Base-by-base conservation (phyloP, 2,113 vertebrate species). In the Genyomyrus donnyi region DNA sequence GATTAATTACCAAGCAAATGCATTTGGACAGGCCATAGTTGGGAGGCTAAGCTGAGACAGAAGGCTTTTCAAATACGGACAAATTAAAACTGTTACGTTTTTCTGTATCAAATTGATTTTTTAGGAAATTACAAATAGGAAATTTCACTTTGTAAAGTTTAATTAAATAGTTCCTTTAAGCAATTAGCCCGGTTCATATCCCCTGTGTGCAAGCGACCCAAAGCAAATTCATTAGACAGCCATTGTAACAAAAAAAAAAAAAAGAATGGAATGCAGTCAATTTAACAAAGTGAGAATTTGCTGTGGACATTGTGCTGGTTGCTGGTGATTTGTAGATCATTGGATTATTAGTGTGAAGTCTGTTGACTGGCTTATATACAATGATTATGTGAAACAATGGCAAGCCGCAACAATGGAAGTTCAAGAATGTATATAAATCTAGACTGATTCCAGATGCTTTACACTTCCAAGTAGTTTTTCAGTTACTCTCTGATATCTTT, bases 121-220 rank as follows among this genome's bases (percentile, higher is more conserved):
- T 39, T 90, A 90, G 89, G 86, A 92, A 88, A 90, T 88, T 83
- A 88, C 90, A 93, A 93, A 92, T 92, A 90, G 91, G 93, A 95
- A 94, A 93, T 95, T 94, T 94, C 93, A 94, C 95, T 95, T 95
- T 92, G 94, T 92, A 96, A 96, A 93, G 93, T 95, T 96, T 96
- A 96, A 97, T 96, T 96, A 96, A 93, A 95, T 96, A 96, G 92
- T 95, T 93, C 92, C 93, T 91, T 95, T 95, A 95, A 95, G 95
- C 93, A 95, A 94, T 96, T 96, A 95, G 95, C 96, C 96, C 95
- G 94, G 96, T 96, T 94, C 92, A 95, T 94, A 93, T 93, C 90
- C 94, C 91, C 94, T 77, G 62, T 89, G 88, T 95, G 92, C 93
- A 94, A 94, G 93, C 93, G 93, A 95, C 91, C 90, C 93, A 93